Evolutionary conservation across 53 echinoderm and acorn worm genomes (phyloP), one percentile per base, ranked within the genome.

Genomic region (Zoroaster sp.): DNA sequence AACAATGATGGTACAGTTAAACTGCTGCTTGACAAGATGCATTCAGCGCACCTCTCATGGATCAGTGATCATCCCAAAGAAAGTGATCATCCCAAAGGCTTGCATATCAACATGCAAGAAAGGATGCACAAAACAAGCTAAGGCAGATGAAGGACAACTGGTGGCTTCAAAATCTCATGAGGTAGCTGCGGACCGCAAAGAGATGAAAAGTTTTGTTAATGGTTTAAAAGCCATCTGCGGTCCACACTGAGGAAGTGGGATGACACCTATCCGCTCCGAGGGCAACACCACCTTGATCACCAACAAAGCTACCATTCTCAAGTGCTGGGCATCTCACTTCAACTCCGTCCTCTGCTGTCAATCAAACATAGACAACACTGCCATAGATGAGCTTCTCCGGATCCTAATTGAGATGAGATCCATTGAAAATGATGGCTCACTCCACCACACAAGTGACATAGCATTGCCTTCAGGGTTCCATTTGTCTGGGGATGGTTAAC

Each of bases 401-500:
- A 51, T 18, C 52, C 3, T 4, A 18, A 18, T 51, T 51, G 17
- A 51, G 52, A n/a, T n/a, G n/a, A n/a, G n/a, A n/a, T n/a, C n/a
- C n/a, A n/a, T n/a, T n/a, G n/a, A n/a, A n/a, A n/a, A n/a, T n/a
- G n/a, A n/a, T n/a, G n/a, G n/a, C n/a, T n/a, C n/a, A n/a, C n/a
- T n/a, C n/a, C n/a, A n/a, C n/a, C n/a, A n/a, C n/a, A n/a, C 4
- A 76, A 14, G 10, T 34, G 76, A 76, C 52, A 34, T 3, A 76
- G 52, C 12, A 76, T 15, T 7, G 51, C 76, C 51, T 76, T 76
- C 49, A 76, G 47, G 2, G 76, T 76, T 76, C 51, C 76, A 49
- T 51, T 76, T 0, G 76, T 51, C 31, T 76, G 76, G 1, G 76
- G 76, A 5, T 76, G 76, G 35, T 76, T 46, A 46, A 76, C 76